Conservation (phyloP, 2,888 invertebrate species). For the Sympetrum striolatum region DNA sequence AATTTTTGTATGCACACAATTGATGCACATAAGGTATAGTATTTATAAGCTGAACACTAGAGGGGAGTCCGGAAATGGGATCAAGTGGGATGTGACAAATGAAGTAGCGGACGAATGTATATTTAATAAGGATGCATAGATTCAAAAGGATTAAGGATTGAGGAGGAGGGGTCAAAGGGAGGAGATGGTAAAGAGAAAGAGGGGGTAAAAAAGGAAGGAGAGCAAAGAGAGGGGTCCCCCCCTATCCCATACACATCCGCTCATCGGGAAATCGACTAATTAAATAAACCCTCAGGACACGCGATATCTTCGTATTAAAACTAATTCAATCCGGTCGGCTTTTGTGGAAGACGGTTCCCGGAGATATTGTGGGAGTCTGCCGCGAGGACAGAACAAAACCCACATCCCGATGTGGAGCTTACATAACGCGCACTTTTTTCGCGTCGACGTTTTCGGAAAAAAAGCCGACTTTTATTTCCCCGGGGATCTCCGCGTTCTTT, state of each 20-base stretch:
- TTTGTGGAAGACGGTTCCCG: background rate
- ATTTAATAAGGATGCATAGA: background rate
- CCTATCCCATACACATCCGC: background rate
- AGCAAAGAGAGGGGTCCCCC: background rate
- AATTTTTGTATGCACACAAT: too few relatives aligned
- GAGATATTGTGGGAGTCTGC: background rate
- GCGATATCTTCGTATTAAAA: conserved; percentile 12
- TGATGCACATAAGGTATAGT: too few relatives aligned
- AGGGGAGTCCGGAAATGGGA: background rate
- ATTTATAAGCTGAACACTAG: background rate
- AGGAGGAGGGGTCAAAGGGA: background rate
- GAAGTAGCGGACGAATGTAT: background rate
- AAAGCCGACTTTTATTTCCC: background rate
- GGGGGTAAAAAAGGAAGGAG: background rate
- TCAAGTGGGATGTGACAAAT: background rate
- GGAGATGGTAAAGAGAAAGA: background rate
- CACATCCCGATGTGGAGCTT: background rate
- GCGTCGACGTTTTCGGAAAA: background rate
- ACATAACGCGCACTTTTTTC: background rate
- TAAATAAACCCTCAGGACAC: conserved; percentile 26
- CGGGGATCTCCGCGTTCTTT: background rate
- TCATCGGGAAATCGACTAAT: conserved; percentile 42
- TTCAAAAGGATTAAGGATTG: background rate
- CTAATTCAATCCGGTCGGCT: conserved; percentile 14
- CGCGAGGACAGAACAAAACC: background rate